A percentile compares a stretch with the other conserved stretches of the same genome.
phyloP scores from a whole-genome alignment of 1,140 invertebrate species.

The Caenorhabditis briggsae region DNA sequence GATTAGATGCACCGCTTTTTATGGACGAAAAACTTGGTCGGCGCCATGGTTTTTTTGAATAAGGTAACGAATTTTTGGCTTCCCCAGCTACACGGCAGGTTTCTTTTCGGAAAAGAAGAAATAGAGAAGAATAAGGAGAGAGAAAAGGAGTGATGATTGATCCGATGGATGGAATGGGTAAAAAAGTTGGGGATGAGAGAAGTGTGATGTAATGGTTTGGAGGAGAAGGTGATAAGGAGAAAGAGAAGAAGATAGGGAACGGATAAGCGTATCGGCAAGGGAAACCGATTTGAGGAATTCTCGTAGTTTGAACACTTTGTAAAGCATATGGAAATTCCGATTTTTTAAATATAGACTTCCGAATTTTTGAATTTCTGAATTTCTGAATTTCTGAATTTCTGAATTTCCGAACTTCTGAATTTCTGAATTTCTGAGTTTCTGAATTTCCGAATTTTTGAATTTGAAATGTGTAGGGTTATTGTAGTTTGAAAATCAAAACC shows the following conservation, averaged over 20 bases:
- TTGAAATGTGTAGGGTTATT: too few relatives aligned
- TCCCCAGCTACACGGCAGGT: not conserved
- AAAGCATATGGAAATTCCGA: too few relatives aligned
- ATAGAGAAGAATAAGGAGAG: not conserved
- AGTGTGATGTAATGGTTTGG: not conserved
- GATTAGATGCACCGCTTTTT: slow-evolving; percentile 48
- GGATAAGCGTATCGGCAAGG: too few relatives aligned
- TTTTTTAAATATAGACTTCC: too few relatives aligned
- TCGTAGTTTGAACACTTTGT: too few relatives aligned
- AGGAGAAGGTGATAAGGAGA: not conserved
- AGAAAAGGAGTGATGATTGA: slow-evolving; percentile 14
- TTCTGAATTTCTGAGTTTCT: too few relatives aligned
- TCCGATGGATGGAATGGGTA: not conserved
- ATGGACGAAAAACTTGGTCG: slow-evolving; percentile 32
- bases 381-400: too few relatives aligned
- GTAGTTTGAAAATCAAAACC: too few relatives aligned
- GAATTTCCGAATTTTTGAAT: too few relatives aligned
- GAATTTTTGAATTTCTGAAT: too few relatives aligned
- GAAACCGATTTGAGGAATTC: too few relatives aligned
- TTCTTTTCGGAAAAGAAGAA: not conserved
- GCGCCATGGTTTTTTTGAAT: slow-evolving; percentile 19
- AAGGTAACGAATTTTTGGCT: not conserved
- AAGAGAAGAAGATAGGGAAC: not conserved
- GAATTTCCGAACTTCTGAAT: too few relatives aligned
- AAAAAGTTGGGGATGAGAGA: not conserved